Base-by-base conservation (phyloP, 2,888 invertebrate species). In the Dynastes tityus region DNA sequence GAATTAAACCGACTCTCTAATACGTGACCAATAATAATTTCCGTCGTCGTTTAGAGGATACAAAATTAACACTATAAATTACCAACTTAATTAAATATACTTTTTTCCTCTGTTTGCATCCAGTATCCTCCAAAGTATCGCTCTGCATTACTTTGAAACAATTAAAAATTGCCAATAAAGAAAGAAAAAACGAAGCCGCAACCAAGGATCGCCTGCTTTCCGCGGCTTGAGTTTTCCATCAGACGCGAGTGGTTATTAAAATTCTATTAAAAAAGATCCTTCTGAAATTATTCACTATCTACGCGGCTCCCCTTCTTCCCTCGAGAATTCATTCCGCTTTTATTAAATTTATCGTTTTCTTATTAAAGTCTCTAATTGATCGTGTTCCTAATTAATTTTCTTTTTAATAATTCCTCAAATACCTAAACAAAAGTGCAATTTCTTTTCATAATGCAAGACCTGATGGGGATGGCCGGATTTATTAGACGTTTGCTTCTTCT, bases 311-410 rank as follows among this genome's bases (percentile, higher is more conserved):
- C 45, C 45, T 45, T 45, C 70, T 29, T 70, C 53, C 55, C 70
- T 53, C 13, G n/a, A 53, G 53, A 32, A 70, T 70, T 70, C 53
- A 51, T 70, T 51, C 32, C 51, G 70, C 53, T 16, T 70, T 70
- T 70, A 70, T 53, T 51, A 70, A 70, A 70, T 70, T 70, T 70
- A 70, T 53, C 70, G 55, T 70, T 70, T 70, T 70, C 70, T 70
- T 70, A 70, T 70, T 70, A 70, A 70, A 49, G 53, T 70, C 70
- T 70, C 70, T 80, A 80, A 80, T 78, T 80, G 80, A 80, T 80
- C 68, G 78, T 78, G 74, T 80, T 78, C 73, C 77, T 79, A 78
- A 80, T 80, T 80, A 78, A 77, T 79, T 78, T 80, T 71, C 77
- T 80, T 78, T 77, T 70, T 70, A 70, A 70, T 70, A 70, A 53